These are phyloP conservation scores for Callopanchax toddi DNA, from an alignment of 2,113 vertebrate genomes.

Conservation along the genomic window DNA sequence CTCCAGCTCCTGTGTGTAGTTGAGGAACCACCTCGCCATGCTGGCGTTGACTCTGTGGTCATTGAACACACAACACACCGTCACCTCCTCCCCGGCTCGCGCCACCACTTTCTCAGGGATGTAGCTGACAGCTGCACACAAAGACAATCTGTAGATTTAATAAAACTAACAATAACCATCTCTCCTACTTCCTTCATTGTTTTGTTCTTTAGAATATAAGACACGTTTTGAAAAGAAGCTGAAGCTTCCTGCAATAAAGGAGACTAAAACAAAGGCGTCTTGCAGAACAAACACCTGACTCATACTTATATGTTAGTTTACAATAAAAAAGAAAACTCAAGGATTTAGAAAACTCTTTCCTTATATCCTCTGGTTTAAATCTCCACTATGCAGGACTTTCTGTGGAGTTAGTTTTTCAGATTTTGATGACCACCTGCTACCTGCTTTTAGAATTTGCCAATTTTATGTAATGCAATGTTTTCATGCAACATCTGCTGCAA, in stretches of 20 bases:
- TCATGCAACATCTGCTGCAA: no score
- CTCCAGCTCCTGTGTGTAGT: conserved; percentile 79
- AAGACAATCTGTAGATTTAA: neutral
- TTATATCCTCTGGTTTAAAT: no score
- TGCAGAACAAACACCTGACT: neutral
- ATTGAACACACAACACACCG: conserved; percentile 87
- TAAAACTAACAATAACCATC: neutral
- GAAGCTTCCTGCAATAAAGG: neutral
- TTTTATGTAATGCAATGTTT: no score
- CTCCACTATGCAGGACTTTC: no score
- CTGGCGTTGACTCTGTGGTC: conserved; percentile 73
- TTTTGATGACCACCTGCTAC: no score
- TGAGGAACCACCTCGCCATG: conserved; percentile 86
- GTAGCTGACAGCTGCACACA: conserved; percentile 83
- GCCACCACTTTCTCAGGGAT: conserved; percentile 85
- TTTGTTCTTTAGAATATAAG: neutral
- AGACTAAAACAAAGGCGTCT: conserved; percentile 10
- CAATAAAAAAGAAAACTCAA: neutral
- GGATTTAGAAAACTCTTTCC: neutral
- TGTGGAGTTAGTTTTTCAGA: no score
- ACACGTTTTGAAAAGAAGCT: neutral
- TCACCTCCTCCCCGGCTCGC: conserved; percentile 81
- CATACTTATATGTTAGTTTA: conserved; percentile 10
- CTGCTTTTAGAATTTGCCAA: no score
- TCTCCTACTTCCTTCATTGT: neutral